Evolutionary conservation across 2,113 vertebrate genomes (phyloP).

Genomic region (Lycaon pictus): DNA sequence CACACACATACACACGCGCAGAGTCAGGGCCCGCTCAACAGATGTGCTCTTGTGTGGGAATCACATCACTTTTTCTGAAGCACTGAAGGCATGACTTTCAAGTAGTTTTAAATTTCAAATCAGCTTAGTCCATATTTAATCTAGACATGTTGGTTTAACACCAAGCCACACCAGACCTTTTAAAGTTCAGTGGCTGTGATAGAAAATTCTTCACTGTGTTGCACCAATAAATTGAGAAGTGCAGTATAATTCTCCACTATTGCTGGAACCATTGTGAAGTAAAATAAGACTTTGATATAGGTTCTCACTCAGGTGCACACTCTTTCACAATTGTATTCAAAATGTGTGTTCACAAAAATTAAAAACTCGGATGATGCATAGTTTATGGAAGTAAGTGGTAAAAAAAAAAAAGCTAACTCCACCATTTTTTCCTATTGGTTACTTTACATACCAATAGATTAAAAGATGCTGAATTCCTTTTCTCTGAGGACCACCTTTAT

Average conservation of each 20-base stretch:
- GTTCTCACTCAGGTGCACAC: not conserved
- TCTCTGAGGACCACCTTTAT: conserved; percentile 68
- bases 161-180: conserved; percentile 89
- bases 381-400: not conserved
- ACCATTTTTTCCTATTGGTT: conserved; percentile 12
- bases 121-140: conserved; percentile 89
- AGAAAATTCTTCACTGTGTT: conserved; percentile 87
- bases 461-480: conserved; percentile 50
- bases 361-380: not conserved
- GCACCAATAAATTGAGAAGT: conserved; percentile 87
- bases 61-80: conserved; percentile 85
- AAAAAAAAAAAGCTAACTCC: not conserved
- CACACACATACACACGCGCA: not conserved
- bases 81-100: conserved; percentile 84
- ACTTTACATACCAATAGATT: conserved; percentile 41
- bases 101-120: conserved; percentile 89
- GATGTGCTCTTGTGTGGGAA: conserved; percentile 82
- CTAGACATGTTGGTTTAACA: conserved; percentile 90
- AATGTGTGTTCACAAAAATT: not conserved
- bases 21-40: conserved; percentile 62
- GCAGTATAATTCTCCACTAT: conserved; percentile 80
- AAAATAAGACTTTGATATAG: conserved; percentile 74
- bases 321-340: not conserved
- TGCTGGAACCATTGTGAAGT: conserved; percentile 74
- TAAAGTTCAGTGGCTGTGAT: conserved; percentile 88